Evolutionary conservation across 92 coral and sea anemone species (phyloP), one percentile per base, ranked within the genome.

Genomic region (Ricordea florida): DNA sequence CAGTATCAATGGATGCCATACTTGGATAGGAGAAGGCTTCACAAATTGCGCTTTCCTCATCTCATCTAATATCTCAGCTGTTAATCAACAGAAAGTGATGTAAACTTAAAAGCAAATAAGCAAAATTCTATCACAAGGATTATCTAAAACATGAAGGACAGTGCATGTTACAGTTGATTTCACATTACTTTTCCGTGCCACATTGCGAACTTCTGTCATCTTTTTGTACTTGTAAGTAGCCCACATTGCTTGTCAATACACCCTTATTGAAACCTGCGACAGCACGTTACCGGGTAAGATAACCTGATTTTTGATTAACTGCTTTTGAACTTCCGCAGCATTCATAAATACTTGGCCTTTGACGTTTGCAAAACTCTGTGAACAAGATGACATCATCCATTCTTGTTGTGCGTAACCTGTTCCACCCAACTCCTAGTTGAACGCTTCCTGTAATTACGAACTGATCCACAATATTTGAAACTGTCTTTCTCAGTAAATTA

Each of bases 21-120:
- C 98, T 92, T 94, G 98, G 9, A 94, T 94, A 5, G 98, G 98
- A 1, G 98, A 84, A 0, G 98, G 98, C 28, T 68, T 71, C n/a
- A 42, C 82, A 81, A 94, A 94, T 10, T 94, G 94, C 5, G 86
- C 90, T 72, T 92, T 86, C n/a, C 58, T 35, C 23, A 94, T 88
- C 68, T 94, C 98, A 35, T 72, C 79, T 56, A 94, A 59, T 18
- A 94, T 79, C 21, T 88, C 98, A 88, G 97, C 98, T 94, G 86
- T 18, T 59, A 84, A 10, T 7, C 6, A 13, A 13, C 10, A 17
- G 14, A 13, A 15, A n/a, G 10, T 18, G 10, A 50, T n/a, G 38
- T 3, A 51, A 34, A 30, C 20, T 35, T 4, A 6, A 10, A 32
- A n/a, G 30, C 8, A 1, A 5, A 27, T 1, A 53, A 10, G 5